These are phyloP conservation scores for Netelia fuscicornis DNA, from an alignment of 2,888 invertebrate genomes.

Conservation along the genomic window DNA sequence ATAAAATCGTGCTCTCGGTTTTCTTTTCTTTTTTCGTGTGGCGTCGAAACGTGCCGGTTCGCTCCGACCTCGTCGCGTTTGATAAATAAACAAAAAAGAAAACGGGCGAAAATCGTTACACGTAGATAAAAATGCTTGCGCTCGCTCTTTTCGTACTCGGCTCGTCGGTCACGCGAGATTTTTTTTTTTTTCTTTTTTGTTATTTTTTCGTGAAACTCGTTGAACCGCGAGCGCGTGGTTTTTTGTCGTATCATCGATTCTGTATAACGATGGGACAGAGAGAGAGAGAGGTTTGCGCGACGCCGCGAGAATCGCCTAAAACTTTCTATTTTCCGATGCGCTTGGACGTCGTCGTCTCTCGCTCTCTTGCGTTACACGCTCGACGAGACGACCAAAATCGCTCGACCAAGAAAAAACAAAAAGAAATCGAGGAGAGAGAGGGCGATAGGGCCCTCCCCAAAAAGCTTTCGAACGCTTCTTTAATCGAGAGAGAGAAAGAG, in stretches of 20 bases:
- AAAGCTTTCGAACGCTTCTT: conserved; percentile 25
- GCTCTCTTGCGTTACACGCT: conserved; percentile 53
- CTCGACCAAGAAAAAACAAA: conserved; percentile 7
- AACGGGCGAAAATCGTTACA: not conserved
- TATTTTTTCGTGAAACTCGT: conserved; percentile 43
- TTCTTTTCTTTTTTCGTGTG: not conserved
- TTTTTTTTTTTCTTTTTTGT: not conserved
- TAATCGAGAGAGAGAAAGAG: conserved; percentile 26
- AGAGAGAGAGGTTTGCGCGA: conserved; percentile 11
- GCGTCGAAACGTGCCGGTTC: conserved; percentile 24
- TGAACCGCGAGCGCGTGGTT: conserved; percentile 31
- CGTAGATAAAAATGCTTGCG: not conserved
- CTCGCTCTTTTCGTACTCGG: conserved; percentile 10
- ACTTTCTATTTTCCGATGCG: conserved; percentile 64
- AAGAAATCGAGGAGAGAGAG: not conserved
- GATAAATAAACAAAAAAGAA: conserved; percentile 1
- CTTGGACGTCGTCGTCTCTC: not conserved
- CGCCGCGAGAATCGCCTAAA: conserved; percentile 41
- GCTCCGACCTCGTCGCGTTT: not conserved
- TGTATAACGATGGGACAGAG: conserved; percentile 30
- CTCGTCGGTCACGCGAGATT: conserved; percentile 40
- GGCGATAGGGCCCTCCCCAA: not conserved
- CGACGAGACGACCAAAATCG: conserved; percentile 44
- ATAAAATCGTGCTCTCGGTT: not conserved
- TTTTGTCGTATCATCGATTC: conserved; percentile 55